Base-by-base conservation (phyloP, 1,140 invertebrate species). In the Calephelis nemesis region DNA sequence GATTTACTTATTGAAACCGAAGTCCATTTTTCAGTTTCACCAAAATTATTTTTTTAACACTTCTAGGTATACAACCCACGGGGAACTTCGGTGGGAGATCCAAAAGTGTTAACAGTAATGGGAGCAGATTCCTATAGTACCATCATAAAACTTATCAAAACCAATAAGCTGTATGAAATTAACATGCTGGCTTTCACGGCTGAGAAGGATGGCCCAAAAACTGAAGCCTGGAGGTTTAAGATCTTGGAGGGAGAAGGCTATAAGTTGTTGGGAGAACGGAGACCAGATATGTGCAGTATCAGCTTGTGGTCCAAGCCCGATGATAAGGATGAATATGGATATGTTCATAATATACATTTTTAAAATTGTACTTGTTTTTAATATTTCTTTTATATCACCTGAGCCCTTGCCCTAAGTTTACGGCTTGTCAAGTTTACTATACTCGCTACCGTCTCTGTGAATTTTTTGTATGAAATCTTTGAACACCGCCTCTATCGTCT, bases 291-390 rank as follows among this genome's bases (percentile, higher is more conserved):
- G 6, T 60, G 58, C 30, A 60, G 19, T 19, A 19, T 58, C 13
- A 58, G 19, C 30, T 5, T 58, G 19, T 58, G 54, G 54, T 39
- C 19, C 5, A 8, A 3, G 0, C 54, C 54, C 5, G 54, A 58
- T 58, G 54, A 39, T 5, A 4, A 58, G 10, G 54, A 58, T 12
- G 54, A 58, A 39, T 58, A 58, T 58, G 54, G 54, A 58, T 30
- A 58, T 12, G 10, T 58, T 58, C 30, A 58, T 58, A 58, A 58
- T 58, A 39, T 58, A 58, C 54, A 58, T 39, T 58, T 58, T 39
- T 58, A 58, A 58, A 58, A 54, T 19, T 11, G 48, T 49, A 49
- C n/a, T 12, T 10, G 5, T 49, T 50, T 50, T 13, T 52, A 4
- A 15, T 13, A 52, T 15, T 15, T 15, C 7, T 13, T n/a, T 7